Base-by-base conservation (phyloP, 2,797 vertebrate genomes). In the Sciurus vulgaris region DNA sequence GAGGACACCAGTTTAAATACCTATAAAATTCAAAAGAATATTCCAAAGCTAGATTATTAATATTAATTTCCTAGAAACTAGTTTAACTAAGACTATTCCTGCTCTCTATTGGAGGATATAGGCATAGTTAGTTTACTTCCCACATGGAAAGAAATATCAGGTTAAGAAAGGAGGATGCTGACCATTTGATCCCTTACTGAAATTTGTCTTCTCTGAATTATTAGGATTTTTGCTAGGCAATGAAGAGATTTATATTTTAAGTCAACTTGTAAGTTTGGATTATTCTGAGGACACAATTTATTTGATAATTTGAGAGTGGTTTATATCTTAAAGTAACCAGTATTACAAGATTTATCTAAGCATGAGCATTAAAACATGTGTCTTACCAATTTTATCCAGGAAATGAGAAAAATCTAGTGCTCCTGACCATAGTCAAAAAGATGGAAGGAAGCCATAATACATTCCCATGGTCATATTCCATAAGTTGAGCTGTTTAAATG, bases 211-310 rank as follows among this genome's bases (percentile, higher is more conserved):
- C 38, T 26, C 13, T 88, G 84, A 33, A 49, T 12, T 11, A 28
- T 78, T n/a, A 51, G 38, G 83, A 49, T 65, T 86, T 86, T 44
- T 83, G 17, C 49, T 56, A 12, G 28, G 17, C 56, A 73, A 54
- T 65, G 35, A 26, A 47, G 3, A 28, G 30, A 33, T 92, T 49
- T 92, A 15, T 72, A 35, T 28, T 56, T 38, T 41, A 38, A 77
- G 41, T 41, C 20, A 88, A 56, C 12, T 24, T 67, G 11, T 30
- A 61, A 81, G 69, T 89, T 51, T 20, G 30, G 13, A 93, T 76
- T 82, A 65, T 91, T 91, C 63, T 78, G 41, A 92, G 67, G 74
- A 65, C 35, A 86, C 10, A 72, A 83, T 70, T 72, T 8, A 65
- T 61, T 74, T 76, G 56, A 41, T 78, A 35, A 88, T 4, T 28